A percentile compares a stretch with the other conserved stretches of the same genome.
Conservation (phyloP, 2,888 invertebrate species). For the Cheilosia grossa region DNA sequence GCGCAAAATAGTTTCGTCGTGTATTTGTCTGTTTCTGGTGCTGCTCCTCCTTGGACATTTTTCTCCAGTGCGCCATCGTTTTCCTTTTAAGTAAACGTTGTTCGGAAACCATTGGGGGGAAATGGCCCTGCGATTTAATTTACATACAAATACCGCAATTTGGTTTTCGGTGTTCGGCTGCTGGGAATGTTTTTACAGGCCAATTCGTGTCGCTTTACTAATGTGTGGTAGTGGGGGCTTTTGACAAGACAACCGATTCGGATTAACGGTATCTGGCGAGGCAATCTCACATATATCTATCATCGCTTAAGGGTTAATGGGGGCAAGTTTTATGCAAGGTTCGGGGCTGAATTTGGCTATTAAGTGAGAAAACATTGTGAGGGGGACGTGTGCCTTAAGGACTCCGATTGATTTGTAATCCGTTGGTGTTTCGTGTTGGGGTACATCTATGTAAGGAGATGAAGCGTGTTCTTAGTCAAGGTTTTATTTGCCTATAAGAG, state of each 20-base stretch:
- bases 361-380: neutral
- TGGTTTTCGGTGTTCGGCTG: slow-evolving; percentile 50
- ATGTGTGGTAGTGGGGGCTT: slow-evolving; percentile 49
- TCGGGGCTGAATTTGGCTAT: slow-evolving; percentile 15
- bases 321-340: slow-evolving; percentile 33
- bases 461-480: too few species aligned
- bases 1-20: neutral
- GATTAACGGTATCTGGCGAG: slow-evolving; percentile 50
- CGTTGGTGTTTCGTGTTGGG: neutral
- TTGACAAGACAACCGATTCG: slow-evolving; percentile 58
- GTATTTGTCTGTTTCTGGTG: neutral
- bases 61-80: slow-evolving; percentile 35
- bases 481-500: too few species aligned
- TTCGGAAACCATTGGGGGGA: slow-evolving; percentile 1
- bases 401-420: neutral
- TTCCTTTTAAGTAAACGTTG: slow-evolving; percentile 49
- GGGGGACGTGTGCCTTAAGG: neutral
- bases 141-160: slow-evolving; percentile 69
- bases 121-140: slow-evolving; percentile 55
- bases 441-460: neutral
- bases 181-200: slow-evolving; percentile 57
- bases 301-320: slow-evolving; percentile 29
- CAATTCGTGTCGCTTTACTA: slow-evolving; percentile 64
- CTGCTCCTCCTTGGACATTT: slow-evolving; percentile 1
- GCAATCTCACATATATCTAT: slow-evolving; percentile 52